These are phyloP conservation scores for Fistularia tabacaria DNA, from an alignment of 2,797 vertebrate species.

Conservation along the genomic window DNA sequence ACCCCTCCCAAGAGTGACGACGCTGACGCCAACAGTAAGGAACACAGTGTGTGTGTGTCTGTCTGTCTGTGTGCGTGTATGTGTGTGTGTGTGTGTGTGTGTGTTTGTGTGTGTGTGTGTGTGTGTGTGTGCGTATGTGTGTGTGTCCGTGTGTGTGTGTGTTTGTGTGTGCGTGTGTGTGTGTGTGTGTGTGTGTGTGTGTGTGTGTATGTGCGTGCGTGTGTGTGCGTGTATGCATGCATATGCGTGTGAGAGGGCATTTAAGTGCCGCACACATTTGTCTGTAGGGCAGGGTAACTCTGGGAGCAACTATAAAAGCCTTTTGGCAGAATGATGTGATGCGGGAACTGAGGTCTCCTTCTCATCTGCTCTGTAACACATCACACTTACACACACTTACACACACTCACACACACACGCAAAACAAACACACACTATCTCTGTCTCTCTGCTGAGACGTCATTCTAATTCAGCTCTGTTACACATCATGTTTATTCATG, in stretches of 20 bases:
- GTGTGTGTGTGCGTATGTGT: no score
- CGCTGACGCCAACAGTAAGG: slow-evolving; percentile 81
- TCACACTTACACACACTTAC: slow-evolving; percentile 43
- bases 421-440: slow-evolving; percentile 33
- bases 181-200: neutral
- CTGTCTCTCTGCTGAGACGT: slow-evolving; percentile 59
- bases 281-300: slow-evolving; percentile 60
- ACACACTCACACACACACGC: slow-evolving; percentile 22
- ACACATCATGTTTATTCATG: slow-evolving; percentile 79
- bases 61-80: slow-evolving; percentile 10
- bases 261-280: slow-evolving; percentile 44
- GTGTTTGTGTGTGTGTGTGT: slow-evolving; percentile 5
- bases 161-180: neutral
- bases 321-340: slow-evolving; percentile 68
- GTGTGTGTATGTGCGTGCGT: no score
- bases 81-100: slow-evolving; percentile 20
- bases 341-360: slow-evolving; percentile 62
- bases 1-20: slow-evolving; percentile 80
- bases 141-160: slow-evolving; percentile 2
- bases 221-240: slow-evolving; percentile 8
- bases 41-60: slow-evolving; percentile 47
- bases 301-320: slow-evolving; percentile 66
- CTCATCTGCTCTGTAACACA: slow-evolving; percentile 66
- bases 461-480: slow-evolving; percentile 75
- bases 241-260: slow-evolving; percentile 12